Evolutionary conservation across 2,113 vertebrate species (phyloP), one percentile per base, ranked within the genome.

Genomic region (Sula dactylatra): DNA sequence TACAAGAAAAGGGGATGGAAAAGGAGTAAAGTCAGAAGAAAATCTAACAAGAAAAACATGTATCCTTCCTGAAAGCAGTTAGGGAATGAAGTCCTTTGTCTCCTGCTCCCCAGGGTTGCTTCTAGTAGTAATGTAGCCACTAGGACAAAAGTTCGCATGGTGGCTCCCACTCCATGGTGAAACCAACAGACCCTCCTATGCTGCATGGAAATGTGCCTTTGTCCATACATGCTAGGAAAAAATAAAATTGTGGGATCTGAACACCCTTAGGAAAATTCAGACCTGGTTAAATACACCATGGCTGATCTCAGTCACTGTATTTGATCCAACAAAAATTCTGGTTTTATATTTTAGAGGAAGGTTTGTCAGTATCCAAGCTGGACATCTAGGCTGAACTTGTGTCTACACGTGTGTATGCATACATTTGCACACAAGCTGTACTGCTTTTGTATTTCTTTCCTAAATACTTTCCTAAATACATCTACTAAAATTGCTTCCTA

Each of bases 311-410:
- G 83, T 16, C 14, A 4, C 88, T 92, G 92, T 82, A 20, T 64
- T 73, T 49, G 73, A 69, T 93, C 94, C 91, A 97, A 90, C 55
- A 84, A 84, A 81, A 92, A 86, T 88, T 50, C 80, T 84, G 88
- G 38, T 56, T 95, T 88, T 92, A 42, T 62, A 78, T 81, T 84
- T 86, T 80, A 79, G 69, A 59, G 86, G 69, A 15, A 59, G 67
- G n/a, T 25, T 91, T 94, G 21, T 79, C 42, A 86, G 38, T 72
- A n/a, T 82, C 81, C 89, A 66, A 2, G 50, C 64, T 56, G 90
- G 77, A 72, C 83, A 74, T 2, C 34, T 7, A 38, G 93, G 73
- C 73, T 80, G 89, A n/a, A 1, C 55, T 73, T 3, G 5, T 2
- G 6, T 15, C n/a, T 44, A 27, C 74, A 17, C 1, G 1, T 10